Conservation (phyloP, 2,797 vertebrate species). For the Philypnodon macrostomus region DNA sequence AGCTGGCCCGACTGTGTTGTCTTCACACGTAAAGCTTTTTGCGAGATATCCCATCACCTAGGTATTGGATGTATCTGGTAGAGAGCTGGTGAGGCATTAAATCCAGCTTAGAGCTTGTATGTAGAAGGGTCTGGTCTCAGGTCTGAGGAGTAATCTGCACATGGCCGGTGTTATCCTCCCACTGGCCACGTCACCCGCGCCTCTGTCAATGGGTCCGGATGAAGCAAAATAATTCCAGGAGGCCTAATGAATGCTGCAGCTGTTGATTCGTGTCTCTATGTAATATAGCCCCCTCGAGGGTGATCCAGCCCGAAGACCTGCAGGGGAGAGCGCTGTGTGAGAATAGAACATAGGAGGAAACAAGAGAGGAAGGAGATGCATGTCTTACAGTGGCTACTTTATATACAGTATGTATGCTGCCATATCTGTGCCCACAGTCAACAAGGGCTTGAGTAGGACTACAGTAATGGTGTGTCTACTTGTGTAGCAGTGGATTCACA, state of each 20-base stretch:
- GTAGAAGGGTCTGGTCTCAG: conserved; percentile 44
- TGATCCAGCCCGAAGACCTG: conserved; percentile 45
- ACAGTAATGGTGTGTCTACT: no score
- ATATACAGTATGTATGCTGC: conserved; percentile 7
- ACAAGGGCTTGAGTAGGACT: not conserved
- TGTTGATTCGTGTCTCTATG: conserved; percentile 53
- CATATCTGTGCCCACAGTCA: conserved; percentile 8
- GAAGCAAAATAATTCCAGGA: conserved; percentile 52
- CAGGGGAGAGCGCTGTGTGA: conserved; percentile 32
- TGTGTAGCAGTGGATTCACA: no score
- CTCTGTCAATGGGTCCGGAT: conserved; percentile 68
- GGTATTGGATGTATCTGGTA: conserved; percentile 42
- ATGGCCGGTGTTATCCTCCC: conserved; percentile 54
- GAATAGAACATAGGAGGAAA: no score
- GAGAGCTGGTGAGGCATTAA: conserved; percentile 46
- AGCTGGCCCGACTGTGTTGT: no score
- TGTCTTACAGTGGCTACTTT: not conserved
- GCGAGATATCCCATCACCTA: conserved; percentile 55
- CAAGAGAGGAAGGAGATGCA: conserved; percentile 9
- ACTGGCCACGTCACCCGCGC: conserved; percentile 50
- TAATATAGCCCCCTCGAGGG: conserved; percentile 37
- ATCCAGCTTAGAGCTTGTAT: conserved; percentile 50
- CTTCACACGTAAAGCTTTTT: conserved; percentile 40
- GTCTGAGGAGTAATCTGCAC: conserved; percentile 62
- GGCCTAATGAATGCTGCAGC: conserved; percentile 74